phyloP scores from a whole-genome alignment of 2,797 vertebrate genomes.

The Mormyrus hasselquistii region DNA sequence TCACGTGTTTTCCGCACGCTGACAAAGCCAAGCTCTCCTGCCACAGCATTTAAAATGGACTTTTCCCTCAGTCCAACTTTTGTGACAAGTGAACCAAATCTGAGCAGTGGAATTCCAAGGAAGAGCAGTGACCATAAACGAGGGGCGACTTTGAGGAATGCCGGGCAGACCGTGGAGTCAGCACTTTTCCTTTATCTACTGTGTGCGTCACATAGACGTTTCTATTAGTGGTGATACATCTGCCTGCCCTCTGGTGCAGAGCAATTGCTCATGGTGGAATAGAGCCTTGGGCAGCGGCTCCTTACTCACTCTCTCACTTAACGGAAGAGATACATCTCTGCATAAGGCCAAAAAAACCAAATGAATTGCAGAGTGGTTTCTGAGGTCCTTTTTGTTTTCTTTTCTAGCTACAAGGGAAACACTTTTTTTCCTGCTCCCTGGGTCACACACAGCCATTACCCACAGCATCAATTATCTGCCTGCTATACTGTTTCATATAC shows the following conservation, averaged over 20 bases:
- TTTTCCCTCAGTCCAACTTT: not conserved
- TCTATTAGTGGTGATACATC: constrained; percentile 49
- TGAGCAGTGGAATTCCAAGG: not conserved
- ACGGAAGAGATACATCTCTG: constrained; percentile 31
- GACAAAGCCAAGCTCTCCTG: not conserved
- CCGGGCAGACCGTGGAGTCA: constrained; percentile 39
- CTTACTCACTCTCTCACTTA: constrained; percentile 23
- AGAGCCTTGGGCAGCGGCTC: not conserved
- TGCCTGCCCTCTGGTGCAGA: constrained; percentile 29
- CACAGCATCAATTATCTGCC: constrained; percentile 31
- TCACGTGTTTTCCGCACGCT: not conserved
- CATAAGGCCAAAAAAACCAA: constrained; percentile 26
- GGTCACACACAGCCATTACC: constrained; percentile 25
- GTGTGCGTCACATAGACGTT: constrained; percentile 35
- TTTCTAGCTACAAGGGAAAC: constrained; percentile 34
- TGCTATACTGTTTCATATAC: constrained; percentile 23
- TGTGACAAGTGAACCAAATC: not conserved
- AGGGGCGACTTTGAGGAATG: constrained; percentile 21
- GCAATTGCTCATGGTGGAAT: not conserved
- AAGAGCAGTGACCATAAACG: constrained; percentile 29
- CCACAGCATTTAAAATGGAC: not conserved
- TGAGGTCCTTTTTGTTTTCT: constrained; percentile 23
- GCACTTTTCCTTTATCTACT: constrained; percentile 33
- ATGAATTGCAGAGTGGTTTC: constrained; percentile 30
- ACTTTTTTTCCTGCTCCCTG: constrained; percentile 22